Conservation (phyloP, 2,888 invertebrate species). For the Scaptomyza reducta region DNA sequence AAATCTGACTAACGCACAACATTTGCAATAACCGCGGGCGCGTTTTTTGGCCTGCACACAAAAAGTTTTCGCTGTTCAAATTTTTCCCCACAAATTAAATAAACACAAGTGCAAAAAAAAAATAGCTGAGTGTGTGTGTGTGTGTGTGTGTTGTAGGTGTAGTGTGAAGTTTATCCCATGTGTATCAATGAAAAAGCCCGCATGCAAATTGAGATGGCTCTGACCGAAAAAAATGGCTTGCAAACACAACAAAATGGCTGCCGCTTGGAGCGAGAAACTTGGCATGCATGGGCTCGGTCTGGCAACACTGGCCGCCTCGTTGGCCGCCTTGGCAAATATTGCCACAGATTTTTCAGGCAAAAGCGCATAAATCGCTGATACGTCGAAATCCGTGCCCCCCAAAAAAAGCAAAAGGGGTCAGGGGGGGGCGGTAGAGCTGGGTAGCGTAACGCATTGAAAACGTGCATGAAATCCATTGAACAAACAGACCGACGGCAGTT, state of each 20-base stretch:
- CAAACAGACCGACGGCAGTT: conserved; percentile 84
- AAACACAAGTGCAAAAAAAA: conserved; percentile 61
- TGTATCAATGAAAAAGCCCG: conserved; percentile 60
- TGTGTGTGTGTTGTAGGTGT: conserved; percentile 2
- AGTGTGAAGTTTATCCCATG: conserved; percentile 17
- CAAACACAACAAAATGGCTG: conserved; percentile 72
- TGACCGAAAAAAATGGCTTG: conserved; percentile 42
- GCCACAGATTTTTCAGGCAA: conserved; percentile 75
- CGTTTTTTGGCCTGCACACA: conserved; percentile 51
- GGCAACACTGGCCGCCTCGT: conserved; percentile 18
- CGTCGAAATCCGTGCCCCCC: conserved; percentile 55
- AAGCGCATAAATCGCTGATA: conserved; percentile 81
- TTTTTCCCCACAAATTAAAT: conserved; percentile 76
- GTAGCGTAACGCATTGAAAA: conserved; percentile 50
- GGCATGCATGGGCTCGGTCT: conserved; percentile 64
- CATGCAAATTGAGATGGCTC: conserved; percentile 46
- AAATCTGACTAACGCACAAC: conserved; percentile 78
- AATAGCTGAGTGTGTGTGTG: background rate
- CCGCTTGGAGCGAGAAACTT: conserved; percentile 54
- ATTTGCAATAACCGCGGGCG: conserved; percentile 73
- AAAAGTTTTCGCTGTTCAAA: conserved; percentile 62
- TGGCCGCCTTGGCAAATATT: conserved; percentile 68
- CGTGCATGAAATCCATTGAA: conserved; percentile 84
- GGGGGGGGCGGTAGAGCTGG: background rate
- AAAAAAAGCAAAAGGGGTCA: background rate